Base-by-base conservation (phyloP, 2,113 vertebrate genomes). In the Dipodomys ordii region DNA sequence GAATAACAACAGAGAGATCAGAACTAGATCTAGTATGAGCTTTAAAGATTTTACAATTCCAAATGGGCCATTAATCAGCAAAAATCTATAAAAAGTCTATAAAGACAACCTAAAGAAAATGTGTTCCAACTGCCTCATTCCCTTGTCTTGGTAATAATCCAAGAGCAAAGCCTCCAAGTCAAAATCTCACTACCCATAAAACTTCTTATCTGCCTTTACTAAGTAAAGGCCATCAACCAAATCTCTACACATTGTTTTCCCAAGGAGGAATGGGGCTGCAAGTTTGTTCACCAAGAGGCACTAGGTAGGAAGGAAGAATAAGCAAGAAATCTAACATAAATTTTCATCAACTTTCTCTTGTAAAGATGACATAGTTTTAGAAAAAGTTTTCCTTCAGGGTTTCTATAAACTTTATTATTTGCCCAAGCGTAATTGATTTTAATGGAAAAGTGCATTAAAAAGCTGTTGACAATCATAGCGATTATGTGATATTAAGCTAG, bases 101-200 rank as follows among this genome's bases (percentile, higher is more conserved):
- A 92, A 39, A 95, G 79, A 73, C 95, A 91, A 79, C 91, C 60
- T 78, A 94, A 93, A 94, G 89, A 95, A 97, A 96, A 90, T 12
- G 1, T 32, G 93, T 97, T 97, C 95, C 95, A 94, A 93, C 30
- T 74, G 71, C 83, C 83, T 94, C 65, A 94, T 87, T 78, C 94
- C 92, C 7, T 82, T 93, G 57, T 83, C 81, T 95, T 95, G 97
- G 88, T 95, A 74, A 60, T 8, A 77, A 92, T 90, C 93, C 90
- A 83, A 95, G 27, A 96, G 68, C 57, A 97, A 96, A 97, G 95
- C 93, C 3, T 57, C 44, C 95, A 93, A 96, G 95, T 64, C n/a
- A 90, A 92, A 97, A 95, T 88, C 82, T 8, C 0, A 0, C 23
- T 91, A 93, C 68, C 12, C 72, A 96, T 68, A 88, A 96, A 96